Conservation (phyloP, 2,888 invertebrate genomes). For the Ypsolopha sequella region DNA sequence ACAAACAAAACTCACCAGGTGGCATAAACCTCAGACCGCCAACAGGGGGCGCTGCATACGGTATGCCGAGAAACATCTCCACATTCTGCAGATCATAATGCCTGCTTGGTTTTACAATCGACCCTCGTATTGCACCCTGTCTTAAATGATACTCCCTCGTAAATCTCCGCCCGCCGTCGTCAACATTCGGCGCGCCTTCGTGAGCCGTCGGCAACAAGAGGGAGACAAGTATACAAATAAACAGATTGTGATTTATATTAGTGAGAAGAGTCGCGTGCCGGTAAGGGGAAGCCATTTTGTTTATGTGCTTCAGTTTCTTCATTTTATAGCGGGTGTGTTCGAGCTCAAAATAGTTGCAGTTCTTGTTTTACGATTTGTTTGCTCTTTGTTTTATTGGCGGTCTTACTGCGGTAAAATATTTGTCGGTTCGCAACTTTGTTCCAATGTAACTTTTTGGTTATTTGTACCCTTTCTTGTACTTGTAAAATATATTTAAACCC, state of each 20-base stretch:
- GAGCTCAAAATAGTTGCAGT: slow-evolving; percentile 12
- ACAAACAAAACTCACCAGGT: slow-evolving; percentile 66
- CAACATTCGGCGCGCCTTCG: slow-evolving; percentile 43
- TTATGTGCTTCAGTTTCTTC: slow-evolving; percentile 31
- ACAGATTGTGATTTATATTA: slow-evolving; percentile 58
- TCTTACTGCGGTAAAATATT: slow-evolving; percentile 7
- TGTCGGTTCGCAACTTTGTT: background rate
- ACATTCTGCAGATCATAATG: slow-evolving; percentile 74
- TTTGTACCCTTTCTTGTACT: too few relatives aligned
- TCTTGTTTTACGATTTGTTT: slow-evolving; percentile 36
- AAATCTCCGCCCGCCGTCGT: slow-evolving; percentile 52
- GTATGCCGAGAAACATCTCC: slow-evolving; percentile 83
- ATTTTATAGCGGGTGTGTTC: slow-evolving; percentile 7
- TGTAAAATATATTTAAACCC: too few relatives aligned
- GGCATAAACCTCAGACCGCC: slow-evolving; percentile 86
- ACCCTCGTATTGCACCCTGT: slow-evolving; percentile 78
- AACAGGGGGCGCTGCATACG: slow-evolving; percentile 85
- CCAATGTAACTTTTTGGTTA: too few relatives aligned
- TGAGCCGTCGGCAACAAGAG: slow-evolving; percentile 54
- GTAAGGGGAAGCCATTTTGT: slow-evolving; percentile 53
- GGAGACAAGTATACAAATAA: slow-evolving; percentile 62
- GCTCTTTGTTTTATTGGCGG: slow-evolving; percentile 22
- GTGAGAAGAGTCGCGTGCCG: slow-evolving; percentile 46
- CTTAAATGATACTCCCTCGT: slow-evolving; percentile 74
- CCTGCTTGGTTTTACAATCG: slow-evolving; percentile 74